Evolutionary conservation across 2,797 vertebrate genomes (phyloP), one percentile per base, ranked within the genome.

Genomic region (Pangasius krempfi): DNA sequence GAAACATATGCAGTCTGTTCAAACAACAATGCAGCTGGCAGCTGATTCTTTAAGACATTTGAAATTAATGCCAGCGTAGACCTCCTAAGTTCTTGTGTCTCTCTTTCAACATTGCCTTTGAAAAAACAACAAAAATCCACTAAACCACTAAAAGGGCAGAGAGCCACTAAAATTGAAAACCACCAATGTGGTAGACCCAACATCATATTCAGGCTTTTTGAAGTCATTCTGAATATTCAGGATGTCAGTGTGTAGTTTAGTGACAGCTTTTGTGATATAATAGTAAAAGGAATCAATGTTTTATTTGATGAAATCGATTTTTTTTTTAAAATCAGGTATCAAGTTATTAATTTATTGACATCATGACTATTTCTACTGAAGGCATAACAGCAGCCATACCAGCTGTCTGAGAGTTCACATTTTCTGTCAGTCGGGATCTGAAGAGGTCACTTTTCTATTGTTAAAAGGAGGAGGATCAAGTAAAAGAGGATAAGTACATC

Each of bases 1-100:
- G 44, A 87, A 90, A 88, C 81, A 83, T 85, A 85, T 8, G 37
- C 30, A 72, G 64, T 27, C 75, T 40, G 40, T 90, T 76, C 81
- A 90, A 82, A 73, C 64, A 88, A 86, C 40, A 87, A 89, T 80
- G 70, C 86, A 88, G 56, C 80, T 68, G 60, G 37, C 76, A 90
- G 50, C 0, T 44, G 33, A 87, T 62, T 66, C 22, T 87, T 33
- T 52, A 76, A 85, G 52, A 87, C 87, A 44, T 86, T 56, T 44
- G 37, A 86, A 89, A 86, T 56, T 0, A 85, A 85, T 64, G 27
- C 40, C 58, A 84, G 52, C 27, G 30, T n/a, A 87, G 62, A 81
- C 37, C 27, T 79, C n/a, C 73, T 80, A 84, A 88, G 33, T 27
- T 62, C 44, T 86, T 40, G 12, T 62, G 75, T 47, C n/a, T n/a